Evolutionary conservation across 2,888 invertebrate species (phyloP).

Genomic region (Physocephala rufipes): DNA sequence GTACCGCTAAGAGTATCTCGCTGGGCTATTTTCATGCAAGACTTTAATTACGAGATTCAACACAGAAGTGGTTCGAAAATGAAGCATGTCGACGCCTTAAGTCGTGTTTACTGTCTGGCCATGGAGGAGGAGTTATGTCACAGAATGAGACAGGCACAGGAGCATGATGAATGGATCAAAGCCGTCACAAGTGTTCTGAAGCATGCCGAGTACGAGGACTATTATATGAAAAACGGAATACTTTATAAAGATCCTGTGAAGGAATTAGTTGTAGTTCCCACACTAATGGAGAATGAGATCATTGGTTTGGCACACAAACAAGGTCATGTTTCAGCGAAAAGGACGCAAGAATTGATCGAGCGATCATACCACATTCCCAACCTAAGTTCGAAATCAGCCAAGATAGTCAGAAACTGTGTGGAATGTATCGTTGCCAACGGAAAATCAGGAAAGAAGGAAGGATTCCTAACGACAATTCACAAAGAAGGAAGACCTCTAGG

Average conservation of each 20-base stretch:
- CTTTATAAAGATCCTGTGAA: constrained; percentile 37
- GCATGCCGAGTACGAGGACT: constrained; percentile 38
- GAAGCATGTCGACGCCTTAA: constrained; percentile 41
- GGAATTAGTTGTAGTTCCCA: constrained; percentile 54
- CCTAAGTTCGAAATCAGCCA: constrained; percentile 14
- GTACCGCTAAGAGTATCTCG: constrained; percentile 40
- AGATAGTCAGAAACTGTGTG: constrained; percentile 34
- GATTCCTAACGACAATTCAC: constrained; percentile 51
- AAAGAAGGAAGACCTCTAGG: constrained; percentile 53
- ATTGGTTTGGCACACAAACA: constrained; percentile 56
- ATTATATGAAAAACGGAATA: constrained; percentile 37
- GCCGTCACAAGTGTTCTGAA: constrained; percentile 38
- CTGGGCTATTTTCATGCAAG: constrained; percentile 41
- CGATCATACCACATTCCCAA: constrained; percentile 27
- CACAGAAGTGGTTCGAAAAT: constrained; percentile 39
- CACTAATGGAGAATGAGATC: constrained; percentile 53
- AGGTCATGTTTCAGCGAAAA: constrained; percentile 56
- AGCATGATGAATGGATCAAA: constrained; percentile 35
- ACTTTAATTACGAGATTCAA: constrained; percentile 40
- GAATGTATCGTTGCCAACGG: constrained; percentile 39
- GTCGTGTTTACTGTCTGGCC: constrained; percentile 36
- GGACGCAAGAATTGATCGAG: constrained; percentile 47
- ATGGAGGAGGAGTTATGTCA: constrained; percentile 31
- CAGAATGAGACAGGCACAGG: constrained; percentile 32
- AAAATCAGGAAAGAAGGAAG: constrained; percentile 55